phyloP scores from a whole-genome alignment of 2,888 invertebrate species.

The Drosophila leonis region DNA sequence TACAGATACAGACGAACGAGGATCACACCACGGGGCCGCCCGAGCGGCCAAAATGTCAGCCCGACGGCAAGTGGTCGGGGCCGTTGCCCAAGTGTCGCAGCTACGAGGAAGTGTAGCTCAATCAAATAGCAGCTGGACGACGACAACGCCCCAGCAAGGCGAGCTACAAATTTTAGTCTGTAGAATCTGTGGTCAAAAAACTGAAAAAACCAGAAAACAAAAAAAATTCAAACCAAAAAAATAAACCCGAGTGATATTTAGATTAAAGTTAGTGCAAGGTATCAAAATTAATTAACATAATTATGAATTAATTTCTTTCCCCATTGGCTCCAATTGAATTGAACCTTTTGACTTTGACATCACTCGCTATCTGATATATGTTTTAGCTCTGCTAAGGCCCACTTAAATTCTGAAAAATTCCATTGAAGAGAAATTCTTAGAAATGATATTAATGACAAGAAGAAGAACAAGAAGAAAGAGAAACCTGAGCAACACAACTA shows the following conservation, averaged over 20 bases:
- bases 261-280: conserved; percentile 81
- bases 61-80: conserved; percentile 90
- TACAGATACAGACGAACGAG: conserved; percentile 86
- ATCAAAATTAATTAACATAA: conserved; percentile 71
- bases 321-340: conserved; percentile 37
- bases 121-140: conserved; percentile 13
- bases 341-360: conserved; percentile 30
- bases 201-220: conserved; percentile 17
- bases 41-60: conserved; percentile 88
- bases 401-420: conserved; percentile 38
- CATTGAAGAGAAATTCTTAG: conserved; percentile 21
- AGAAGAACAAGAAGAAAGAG: conserved; percentile 21
- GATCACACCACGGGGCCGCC: conserved; percentile 86
- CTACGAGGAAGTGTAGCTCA: conserved; percentile 87
- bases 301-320: conserved; percentile 19
- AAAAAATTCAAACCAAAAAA: conserved; percentile 20
- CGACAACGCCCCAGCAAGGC: conserved; percentile 4
- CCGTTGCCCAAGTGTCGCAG: conserved; percentile 89
- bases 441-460: conserved; percentile 30
- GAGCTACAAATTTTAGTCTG: conserved; percentile 35
- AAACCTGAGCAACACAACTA: conserved; percentile 52
- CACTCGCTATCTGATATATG: conserved; percentile 44
- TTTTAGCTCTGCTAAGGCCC: conserved; percentile 41
- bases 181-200: conserved; percentile 20
- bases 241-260: conserved; percentile 83